Conservation (phyloP, 2,113 vertebrate species). For the Spilogale gracilis region DNA sequence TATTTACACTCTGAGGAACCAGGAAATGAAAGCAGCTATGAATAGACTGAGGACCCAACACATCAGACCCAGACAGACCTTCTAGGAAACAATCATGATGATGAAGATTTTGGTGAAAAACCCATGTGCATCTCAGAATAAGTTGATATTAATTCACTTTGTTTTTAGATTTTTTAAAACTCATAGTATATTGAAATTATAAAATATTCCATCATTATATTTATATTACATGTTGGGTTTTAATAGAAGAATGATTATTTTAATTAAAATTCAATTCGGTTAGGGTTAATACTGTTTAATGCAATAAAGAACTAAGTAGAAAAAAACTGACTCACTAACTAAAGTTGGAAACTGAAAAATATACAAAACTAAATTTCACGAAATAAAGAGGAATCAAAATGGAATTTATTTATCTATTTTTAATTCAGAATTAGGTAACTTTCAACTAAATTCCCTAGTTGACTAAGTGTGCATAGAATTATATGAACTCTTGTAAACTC, state of each 20-base stretch:
- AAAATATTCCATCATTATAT: background rate
- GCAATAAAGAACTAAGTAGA: background rate
- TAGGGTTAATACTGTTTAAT: background rate
- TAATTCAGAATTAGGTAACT: background rate
- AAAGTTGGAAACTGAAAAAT: background rate
- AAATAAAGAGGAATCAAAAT: background rate
- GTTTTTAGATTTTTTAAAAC: background rate
- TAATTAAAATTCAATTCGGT: background rate
- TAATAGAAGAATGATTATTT: background rate
- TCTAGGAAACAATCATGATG: background rate
- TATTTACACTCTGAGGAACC: slow-evolving; percentile 80
- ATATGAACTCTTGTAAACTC: background rate
- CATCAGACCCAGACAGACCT: background rate
- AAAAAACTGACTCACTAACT: background rate
- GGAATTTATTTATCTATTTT: background rate
- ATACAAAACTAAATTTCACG: background rate
- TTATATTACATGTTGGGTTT: background rate
- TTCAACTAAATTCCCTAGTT: background rate
- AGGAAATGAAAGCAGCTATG: slow-evolving; percentile 74
- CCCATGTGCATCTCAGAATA: background rate
- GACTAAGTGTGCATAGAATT: background rate
- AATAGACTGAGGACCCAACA: slow-evolving; percentile 50
- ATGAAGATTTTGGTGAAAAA: background rate
- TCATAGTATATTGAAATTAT: background rate
- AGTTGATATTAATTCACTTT: background rate